phyloP scores from a whole-genome alignment of 1,140 invertebrate genomes.

The Octopus bimaculoides region DNA sequence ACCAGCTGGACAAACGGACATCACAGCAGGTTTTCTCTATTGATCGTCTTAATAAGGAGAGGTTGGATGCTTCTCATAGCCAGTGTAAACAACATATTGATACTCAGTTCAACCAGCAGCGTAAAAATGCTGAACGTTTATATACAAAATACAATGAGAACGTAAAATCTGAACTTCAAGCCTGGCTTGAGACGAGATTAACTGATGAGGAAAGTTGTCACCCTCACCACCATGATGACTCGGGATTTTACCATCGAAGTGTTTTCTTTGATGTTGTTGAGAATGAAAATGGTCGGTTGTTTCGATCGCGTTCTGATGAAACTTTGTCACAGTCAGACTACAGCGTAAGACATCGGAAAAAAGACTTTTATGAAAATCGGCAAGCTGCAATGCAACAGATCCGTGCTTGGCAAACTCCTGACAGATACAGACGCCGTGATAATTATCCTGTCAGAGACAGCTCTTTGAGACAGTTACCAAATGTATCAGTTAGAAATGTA shows the following conservation, averaged over 20 bases:
- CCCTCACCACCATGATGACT: slow-evolving; percentile 51
- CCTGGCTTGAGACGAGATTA: slow-evolving; percentile 44
- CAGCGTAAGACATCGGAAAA: slow-evolving; percentile 46
- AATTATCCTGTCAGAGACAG: slow-evolving; percentile 11
- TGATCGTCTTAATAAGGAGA: slow-evolving; percentile 40
- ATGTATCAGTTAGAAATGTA: too few species aligned
- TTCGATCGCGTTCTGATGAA: slow-evolving; percentile 53
- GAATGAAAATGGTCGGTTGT: slow-evolving; percentile 42
- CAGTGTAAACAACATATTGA: slow-evolving; percentile 29
- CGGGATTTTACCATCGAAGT: slow-evolving; percentile 43
- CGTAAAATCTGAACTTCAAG: slow-evolving; percentile 38
- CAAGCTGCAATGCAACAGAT: slow-evolving; percentile 49
- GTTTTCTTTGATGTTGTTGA: slow-evolving; percentile 44
- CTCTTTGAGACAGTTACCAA: too few species aligned
- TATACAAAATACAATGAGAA: slow-evolving; percentile 28
- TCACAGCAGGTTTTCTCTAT: slow-evolving; percentile 67
- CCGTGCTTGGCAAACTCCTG: slow-evolving; percentile 44
- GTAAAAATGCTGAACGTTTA: slow-evolving; percentile 26
- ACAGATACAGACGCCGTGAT: slow-evolving; percentile 12
- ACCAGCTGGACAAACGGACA: slow-evolving; percentile 72
- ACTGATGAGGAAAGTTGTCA: slow-evolving; percentile 40
- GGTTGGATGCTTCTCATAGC: slow-evolving; percentile 36
- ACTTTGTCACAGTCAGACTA: slow-evolving; percentile 54
- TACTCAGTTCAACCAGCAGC: slow-evolving; percentile 17
- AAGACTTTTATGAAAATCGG: slow-evolving; percentile 46